Evolutionary conservation across 2,888 invertebrate genomes (phyloP), one percentile per base, ranked within the genome.

Genomic region (Alsophila aescularia): DNA sequence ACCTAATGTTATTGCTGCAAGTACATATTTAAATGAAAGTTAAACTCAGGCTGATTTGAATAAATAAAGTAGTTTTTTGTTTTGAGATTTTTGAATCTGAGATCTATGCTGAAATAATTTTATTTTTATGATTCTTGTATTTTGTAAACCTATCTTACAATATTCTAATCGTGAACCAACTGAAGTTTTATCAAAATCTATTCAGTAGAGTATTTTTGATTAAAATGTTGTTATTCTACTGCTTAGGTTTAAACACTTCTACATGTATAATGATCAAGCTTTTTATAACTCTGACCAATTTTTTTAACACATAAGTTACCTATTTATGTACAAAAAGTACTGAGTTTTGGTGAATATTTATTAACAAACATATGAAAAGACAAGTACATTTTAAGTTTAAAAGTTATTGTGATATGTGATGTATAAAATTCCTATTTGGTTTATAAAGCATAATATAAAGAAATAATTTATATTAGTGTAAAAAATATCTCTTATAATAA

Each of bases 371-470:
- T 43, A 21, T 18, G n/a, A 42, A 53, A 54, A 48, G 48, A 49
- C 43, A 42, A 52, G 40, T 48, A 48, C 47, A 48, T 42, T 53
- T 53, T 53, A 53, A 48, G 48, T 47, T 47, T 13, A 29, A 50
- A 42, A 47, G 35, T 49, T 36, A 53, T 52, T 54, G 49, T 50
- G 54, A 55, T 55, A 55, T 44, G 43, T 48, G 39, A 48, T 48
- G 37, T 54, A 8, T 44, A 50, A 49, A 49, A 55, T 55, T 55
- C 54, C 54, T 55, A 55, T 44, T 55, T 55, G 54, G 21, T 55
- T 55, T 35, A 49, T 48, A 42, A 31, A 13, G 42, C 32, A 31
- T 53, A 43, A 45, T 43, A 34, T 47, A 39, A n/a, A n/a, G n/a
- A n/a, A 43, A 18, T 47, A 29, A 53, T 53, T 53, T 48, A 47